Evolutionary conservation across 2,888 invertebrate species (phyloP).

Genomic region (Zootermopsis nevadensis): DNA sequence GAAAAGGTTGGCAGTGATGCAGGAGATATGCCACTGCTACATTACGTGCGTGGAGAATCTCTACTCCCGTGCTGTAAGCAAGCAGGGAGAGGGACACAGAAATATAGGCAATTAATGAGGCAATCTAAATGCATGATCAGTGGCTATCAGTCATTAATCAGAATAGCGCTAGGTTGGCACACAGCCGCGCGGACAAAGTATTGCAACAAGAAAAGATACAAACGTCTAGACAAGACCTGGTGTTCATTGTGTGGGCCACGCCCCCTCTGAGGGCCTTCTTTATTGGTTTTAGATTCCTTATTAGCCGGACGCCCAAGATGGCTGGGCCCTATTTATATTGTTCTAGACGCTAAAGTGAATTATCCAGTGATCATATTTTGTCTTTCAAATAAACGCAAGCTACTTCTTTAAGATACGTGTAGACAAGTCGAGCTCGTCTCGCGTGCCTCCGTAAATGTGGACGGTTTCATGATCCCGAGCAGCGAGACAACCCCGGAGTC

Average conservation of each 20-base stretch:
- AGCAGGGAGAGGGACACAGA: background rate
- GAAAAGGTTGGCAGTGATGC: too few species aligned
- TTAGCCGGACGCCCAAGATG: background rate
- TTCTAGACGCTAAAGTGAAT: too few species aligned
- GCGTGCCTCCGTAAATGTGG: too few species aligned
- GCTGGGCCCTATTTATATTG: too few species aligned
- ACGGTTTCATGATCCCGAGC: too few species aligned
- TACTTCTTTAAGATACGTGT: too few species aligned
- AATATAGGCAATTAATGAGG: constrained; percentile 52
- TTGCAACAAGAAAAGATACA: constrained; percentile 14
- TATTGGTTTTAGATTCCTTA: background rate
- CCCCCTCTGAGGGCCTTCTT: background rate
- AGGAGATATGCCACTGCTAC: background rate
- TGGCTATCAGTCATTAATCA: constrained; percentile 54
- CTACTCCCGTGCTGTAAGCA: constrained; percentile 6
- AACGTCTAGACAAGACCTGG: background rate
- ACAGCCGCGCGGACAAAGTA: background rate
- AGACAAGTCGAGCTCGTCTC: too few species aligned
- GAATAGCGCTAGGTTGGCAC: constrained; percentile 38
- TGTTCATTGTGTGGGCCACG: constrained; percentile 14
- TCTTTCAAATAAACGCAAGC: too few species aligned
- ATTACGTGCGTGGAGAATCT: background rate
- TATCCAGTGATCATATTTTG: too few species aligned
- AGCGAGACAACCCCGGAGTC: too few species aligned
- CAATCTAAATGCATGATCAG: constrained; percentile 55